Conservation (phyloP, 2,888 invertebrate species). For the Patella depressa region DNA sequence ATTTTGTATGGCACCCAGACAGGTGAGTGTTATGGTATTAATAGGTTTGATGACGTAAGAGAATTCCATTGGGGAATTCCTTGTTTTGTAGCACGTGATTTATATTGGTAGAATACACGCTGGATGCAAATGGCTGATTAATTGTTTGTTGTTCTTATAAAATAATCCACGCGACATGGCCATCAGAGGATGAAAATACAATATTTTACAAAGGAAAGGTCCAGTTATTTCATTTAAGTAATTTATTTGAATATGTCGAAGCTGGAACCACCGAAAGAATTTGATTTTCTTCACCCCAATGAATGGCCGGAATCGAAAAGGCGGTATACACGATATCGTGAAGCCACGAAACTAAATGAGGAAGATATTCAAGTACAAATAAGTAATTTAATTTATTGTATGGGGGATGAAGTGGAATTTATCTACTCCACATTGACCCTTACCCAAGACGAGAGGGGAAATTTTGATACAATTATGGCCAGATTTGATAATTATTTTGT, state of each 20-base stretch:
- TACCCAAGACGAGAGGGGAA: neutral
- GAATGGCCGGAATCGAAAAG: neutral
- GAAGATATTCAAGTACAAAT: neutral
- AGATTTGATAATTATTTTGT: neutral
- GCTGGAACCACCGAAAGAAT: neutral
- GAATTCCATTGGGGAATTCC: neutral
- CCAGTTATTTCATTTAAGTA: neutral
- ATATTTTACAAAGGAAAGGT: neutral
- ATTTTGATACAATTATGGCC: neutral
- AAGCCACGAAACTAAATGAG: neutral
- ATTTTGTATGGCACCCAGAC: too few relatives aligned
- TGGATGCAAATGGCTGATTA: neutral
- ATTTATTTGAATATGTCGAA: neutral
- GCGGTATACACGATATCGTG: neutral
- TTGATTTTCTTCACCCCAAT: neutral
- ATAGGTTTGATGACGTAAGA: neutral
- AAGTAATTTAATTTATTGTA: neutral
- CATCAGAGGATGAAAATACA: neutral
- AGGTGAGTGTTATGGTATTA: constrained; percentile 8
- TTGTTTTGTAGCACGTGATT: neutral
- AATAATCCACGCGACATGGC: neutral
- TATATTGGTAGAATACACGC: neutral
- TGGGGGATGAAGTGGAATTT: neutral
- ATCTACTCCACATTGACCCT: neutral
- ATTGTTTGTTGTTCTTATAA: neutral